These are phyloP conservation scores for Sebastes oblongus DNA, from an alignment of 2,797 vertebrate genomes.

Conservation along the genomic window DNA sequence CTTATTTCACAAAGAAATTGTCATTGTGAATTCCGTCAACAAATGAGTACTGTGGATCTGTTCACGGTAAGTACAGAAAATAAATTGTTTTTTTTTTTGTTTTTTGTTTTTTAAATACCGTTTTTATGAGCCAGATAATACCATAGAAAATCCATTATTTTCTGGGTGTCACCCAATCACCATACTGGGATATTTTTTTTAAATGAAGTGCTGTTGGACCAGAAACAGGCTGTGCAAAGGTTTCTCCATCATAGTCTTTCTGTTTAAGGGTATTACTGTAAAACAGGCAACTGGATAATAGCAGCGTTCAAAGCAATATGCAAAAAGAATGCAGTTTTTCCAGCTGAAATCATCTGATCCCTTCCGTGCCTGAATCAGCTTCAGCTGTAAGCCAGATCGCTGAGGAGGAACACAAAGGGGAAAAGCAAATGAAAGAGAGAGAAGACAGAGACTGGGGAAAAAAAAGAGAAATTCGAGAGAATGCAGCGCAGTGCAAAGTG, in stretches of 20 bases:
- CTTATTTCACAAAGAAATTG: not conserved
- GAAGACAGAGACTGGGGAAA: slow-evolving; percentile 47
- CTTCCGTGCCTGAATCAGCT: slow-evolving; percentile 74
- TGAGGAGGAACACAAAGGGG: slow-evolving; percentile 65
- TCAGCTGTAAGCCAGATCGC: slow-evolving; percentile 78
- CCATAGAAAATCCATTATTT: slow-evolving; percentile 13
- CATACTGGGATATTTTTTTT: slow-evolving; percentile 37
- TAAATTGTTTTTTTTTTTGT: not conserved
- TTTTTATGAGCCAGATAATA: slow-evolving; percentile 1
- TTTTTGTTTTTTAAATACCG: not conserved
- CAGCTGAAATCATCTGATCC: slow-evolving; percentile 81
- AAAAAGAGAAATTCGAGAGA: slow-evolving; percentile 59
- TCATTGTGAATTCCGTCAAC: not conserved
- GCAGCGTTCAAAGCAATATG: slow-evolving; percentile 76
- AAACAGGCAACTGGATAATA: slow-evolving; percentile 73
- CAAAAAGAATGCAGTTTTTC: slow-evolving; percentile 76
- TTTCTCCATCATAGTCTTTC: slow-evolving; percentile 54
- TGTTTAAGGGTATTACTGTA: slow-evolving; percentile 73
- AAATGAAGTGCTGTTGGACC: slow-evolving; percentile 38
- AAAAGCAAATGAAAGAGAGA: slow-evolving; percentile 56
- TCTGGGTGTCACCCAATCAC: slow-evolving; percentile 28
- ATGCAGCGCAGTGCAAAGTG: slow-evolving; percentile 65
- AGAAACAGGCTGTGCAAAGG: slow-evolving; percentile 45
- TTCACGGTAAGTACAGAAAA: not conserved
- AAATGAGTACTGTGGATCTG: not conserved